These are phyloP conservation scores for Pedionomus torquatus DNA, from an alignment of 2,113 vertebrate species.

Conservation along the genomic window DNA sequence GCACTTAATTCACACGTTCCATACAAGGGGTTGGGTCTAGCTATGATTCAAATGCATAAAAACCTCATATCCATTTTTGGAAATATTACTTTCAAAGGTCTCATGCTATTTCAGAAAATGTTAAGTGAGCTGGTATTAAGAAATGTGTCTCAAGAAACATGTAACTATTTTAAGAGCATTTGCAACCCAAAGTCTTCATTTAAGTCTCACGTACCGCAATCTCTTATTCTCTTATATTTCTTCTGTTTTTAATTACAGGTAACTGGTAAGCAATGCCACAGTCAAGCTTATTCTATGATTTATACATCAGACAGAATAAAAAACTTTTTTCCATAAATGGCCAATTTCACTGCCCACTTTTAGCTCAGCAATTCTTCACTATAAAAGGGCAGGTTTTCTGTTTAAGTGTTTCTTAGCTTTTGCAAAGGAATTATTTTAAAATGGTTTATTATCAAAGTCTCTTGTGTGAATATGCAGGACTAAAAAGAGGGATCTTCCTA, in stretches of 20 bases:
- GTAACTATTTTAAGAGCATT: not conserved
- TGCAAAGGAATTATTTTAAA: not conserved
- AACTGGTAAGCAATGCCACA: not conserved
- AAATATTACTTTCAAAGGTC: not conserved
- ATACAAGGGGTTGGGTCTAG: not conserved
- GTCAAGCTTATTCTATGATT: not conserved
- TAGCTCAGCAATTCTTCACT: not conserved
- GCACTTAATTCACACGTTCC: not conserved
- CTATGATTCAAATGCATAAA: not conserved
- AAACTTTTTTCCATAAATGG: not conserved
- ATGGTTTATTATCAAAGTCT: not conserved
- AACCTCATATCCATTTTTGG: conserved; percentile 5
- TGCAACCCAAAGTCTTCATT: not conserved
- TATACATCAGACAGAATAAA: not conserved
- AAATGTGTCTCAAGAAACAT: not conserved
- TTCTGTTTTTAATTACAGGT: not conserved
- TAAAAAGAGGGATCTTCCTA: not conserved
- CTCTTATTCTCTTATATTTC: not conserved
- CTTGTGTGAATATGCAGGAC: not conserved
- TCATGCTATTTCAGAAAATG: not conserved
- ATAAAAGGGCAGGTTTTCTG: not conserved
- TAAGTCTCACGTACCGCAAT: not conserved
- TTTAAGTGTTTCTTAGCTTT: not conserved
- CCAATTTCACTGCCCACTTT: not conserved
- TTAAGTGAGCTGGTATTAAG: not conserved